Evolutionary conservation across 2,888 invertebrate genomes (phyloP), one percentile per base, ranked within the genome.

Genomic region (Micropterix aruncella): DNA sequence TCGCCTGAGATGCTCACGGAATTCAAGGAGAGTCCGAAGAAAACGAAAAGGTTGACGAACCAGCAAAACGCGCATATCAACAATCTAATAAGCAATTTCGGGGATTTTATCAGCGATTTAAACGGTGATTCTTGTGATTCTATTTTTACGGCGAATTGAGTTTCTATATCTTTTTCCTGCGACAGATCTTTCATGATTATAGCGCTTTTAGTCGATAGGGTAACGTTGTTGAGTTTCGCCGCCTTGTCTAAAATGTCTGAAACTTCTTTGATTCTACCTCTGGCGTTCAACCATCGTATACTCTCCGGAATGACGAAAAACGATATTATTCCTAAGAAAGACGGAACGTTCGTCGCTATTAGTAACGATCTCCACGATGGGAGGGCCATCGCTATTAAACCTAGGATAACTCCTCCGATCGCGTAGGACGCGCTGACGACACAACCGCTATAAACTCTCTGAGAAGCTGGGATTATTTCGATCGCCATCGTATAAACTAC

Each of bases 11-110:
- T 59, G 1, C 74, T 64, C 1, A 79, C 77, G 0, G 80, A 74
- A 57, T 78, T 80, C 38, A 82, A 58, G 2, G 77, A 78, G 17
- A 83, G 57, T 0, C 82, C 82, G 52, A 79, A 82, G 56, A 79
- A 83, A 5, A 81, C 73, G 47, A 81, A 72, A 1, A 77, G 74
- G 52, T 76, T 78, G 1, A 79, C 74, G 19, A 79, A 69, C 80
- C 80, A 80, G 54, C 78, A 78, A 50, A 79, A 66, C 27, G 74
- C 75, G 46, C 78, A 77, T 46, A 71, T 73, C 3, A 70, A 41
- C 44, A 74, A 56, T 40, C 74, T 60, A 5, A 65, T 48, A 7
- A 67, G 53, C 18, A 75, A 27, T 27, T 27, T 5, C 5, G 27
- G 27, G 12, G 27, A 7, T 27, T 27, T 27, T 5, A 27, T 27